Base-by-base conservation (phyloP, 2,888 invertebrate species). In the Hydrotaea cyrtoneurina region DNA sequence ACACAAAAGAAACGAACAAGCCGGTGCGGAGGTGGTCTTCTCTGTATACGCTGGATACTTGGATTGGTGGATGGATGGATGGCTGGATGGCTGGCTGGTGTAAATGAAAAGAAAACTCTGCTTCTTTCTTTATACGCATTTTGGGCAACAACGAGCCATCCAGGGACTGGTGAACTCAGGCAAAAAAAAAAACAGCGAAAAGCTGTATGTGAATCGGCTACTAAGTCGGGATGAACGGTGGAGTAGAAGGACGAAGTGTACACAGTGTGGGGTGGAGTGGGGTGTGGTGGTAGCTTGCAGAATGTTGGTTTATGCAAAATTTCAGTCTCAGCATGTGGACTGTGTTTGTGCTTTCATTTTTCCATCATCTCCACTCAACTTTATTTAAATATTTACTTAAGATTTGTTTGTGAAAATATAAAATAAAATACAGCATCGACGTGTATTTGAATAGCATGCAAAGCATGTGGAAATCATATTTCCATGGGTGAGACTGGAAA, bases 301-400 rank as follows among this genome's bases (percentile, higher is more conserved):
- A 43, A 69, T 69, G 69, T 69, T 69, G 69, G 69, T 69, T 69
- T 69, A 46, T 69, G 69, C 46, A 69, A 69, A 69, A 69, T 46
- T 46, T 69, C 69, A 69, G 13, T 21, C 69, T 46, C 69, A 69
- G 69, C 69, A 69, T 69, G 46, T 69, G 43, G 43, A 46, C 46
- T 69, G 26, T 66, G 39, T 43, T 3, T 69, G 19, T 69, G 46
- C 13, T 11, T 59, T 59, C 13, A 8, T 31, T 62, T 36, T 62
- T 15, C 62, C 62, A 62, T 62, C 31, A 31, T 31, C 62, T 69
- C 23, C 21, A 69, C 62, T 74, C 23, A 46, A 69, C 62, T 74
- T 74, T 59, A 74, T 74, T 74, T 74, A 74, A 74, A 74, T 74
- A 74, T 74, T 74, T 74, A 59, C 74, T 46, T 74, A 74, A 74